Evolutionary conservation across 2,797 vertebrate species (phyloP), one percentile per base, ranked within the genome.

Genomic region (Bothrops alternatus): DNA sequence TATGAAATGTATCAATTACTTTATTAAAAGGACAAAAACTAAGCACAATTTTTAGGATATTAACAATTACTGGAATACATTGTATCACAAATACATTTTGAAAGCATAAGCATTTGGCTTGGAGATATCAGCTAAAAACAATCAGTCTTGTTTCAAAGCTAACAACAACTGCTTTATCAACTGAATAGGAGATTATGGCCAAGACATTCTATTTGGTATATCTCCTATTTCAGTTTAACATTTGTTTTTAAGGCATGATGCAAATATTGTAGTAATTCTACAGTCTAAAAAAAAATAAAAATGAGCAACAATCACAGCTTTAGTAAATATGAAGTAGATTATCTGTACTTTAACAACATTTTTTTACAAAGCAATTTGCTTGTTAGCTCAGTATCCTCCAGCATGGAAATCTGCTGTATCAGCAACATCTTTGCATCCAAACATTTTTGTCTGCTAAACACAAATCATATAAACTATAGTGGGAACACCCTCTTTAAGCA

Each of bases 1-100:
- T 96, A 97, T 96, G 98, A 98, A 96, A 98, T 91, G 98, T 4
- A 56, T 95, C 0, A 94, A 91, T 89, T 53, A 25, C 55, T 91
- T 42, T 13, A 14, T 32, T 65, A 1, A 42, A 42, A 90, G 6
- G 12, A 69, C 16, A 65, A 23, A 55, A 37, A 26, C 12, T 37
- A 78, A 88, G 65, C 57, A 88, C 13, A 11, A 18, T 87, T 13
- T 8, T 88, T 55, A 58, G 16, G 63, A 47, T 1, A 28, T 20
- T 53, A 89, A 82, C 25, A n/a, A 47, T 10, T 3, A 57, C 2
- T 32, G n/a, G 23, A 63, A 88, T 12, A 65, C 16, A 16, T 1
- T 32, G 37, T 42, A 90, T 53, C 82, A 55, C 13, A 47, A 16
- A 92, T 65, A 53, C 37, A 47, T 65, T 47, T 69, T 87, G 63